Evolutionary conservation across 2,797 vertebrate genomes (phyloP).

Genomic region (Sphenopsis melanotis): DNA sequence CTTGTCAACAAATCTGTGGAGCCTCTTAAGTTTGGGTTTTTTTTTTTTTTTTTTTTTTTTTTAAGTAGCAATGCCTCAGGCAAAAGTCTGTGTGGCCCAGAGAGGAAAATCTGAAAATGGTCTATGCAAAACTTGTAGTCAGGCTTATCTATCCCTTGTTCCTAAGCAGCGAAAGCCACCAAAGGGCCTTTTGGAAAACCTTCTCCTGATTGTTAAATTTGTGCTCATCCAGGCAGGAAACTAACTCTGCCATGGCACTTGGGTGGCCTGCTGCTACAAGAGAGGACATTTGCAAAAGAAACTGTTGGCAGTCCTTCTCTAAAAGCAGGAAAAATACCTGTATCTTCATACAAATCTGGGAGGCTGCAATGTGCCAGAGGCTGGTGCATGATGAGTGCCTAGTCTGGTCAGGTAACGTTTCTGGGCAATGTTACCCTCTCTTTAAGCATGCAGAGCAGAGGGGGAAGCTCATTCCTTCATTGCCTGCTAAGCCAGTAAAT

Average conservation of each 20-base stretch:
- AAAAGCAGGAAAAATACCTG: not conserved
- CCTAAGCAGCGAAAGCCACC: not conserved
- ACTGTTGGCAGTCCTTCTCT: not conserved
- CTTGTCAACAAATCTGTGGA: conserved; percentile 10
- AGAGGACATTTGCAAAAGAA: not conserved
- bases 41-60: not conserved
- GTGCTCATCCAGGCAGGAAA: not conserved
- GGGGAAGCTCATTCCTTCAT: not conserved
- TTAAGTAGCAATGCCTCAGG: not conserved
- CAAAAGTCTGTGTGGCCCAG: not conserved
- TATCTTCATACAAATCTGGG: not conserved
- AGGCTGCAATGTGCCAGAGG: not conserved
- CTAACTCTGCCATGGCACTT: not conserved
- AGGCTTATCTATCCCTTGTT: not conserved
- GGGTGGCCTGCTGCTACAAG: not conserved
- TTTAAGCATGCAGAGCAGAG: not conserved
- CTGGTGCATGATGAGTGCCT: not conserved
- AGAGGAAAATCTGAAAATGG: conserved; percentile 16
- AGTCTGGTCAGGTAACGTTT: not conserved
- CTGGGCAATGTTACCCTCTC: not conserved
- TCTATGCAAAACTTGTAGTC: not conserved
- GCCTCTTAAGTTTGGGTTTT: not conserved
- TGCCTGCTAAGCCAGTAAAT: not conserved
- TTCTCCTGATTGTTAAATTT: not conserved
- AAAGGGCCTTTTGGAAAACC: not conserved